phyloP scores from a whole-genome alignment of 1,140 invertebrate species.

The Chironomus tepperi region DNA sequence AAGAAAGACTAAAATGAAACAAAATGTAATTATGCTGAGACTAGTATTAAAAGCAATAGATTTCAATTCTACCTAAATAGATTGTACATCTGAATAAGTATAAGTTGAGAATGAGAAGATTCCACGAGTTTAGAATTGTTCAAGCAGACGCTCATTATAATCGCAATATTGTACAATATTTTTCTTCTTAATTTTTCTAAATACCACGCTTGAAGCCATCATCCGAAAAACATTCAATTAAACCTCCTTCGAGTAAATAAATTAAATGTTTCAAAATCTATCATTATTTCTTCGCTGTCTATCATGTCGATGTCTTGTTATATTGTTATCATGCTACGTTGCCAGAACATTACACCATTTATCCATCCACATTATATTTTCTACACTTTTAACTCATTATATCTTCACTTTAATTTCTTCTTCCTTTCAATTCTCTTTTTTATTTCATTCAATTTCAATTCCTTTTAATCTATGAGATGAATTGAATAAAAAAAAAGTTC shows the following conservation, averaged over 20 bases:
- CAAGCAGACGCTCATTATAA: neutral
- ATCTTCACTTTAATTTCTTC: neutral
- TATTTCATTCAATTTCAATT: neutral
- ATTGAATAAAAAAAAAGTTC: no score
- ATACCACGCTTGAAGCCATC: no score
- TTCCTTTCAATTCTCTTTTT: neutral
- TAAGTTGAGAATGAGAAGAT: neutral
- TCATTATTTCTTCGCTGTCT: conserved; percentile 1
- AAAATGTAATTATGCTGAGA: neutral
- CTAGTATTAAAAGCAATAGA: neutral
- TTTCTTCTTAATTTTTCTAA: neutral
- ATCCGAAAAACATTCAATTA: neutral
- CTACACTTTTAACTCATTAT: neutral
- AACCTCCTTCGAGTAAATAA: neutral
- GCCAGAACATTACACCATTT: neutral
- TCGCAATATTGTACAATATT: neutral
- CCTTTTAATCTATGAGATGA: neutral
- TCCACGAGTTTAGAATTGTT: neutral
- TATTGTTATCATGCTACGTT: neutral
- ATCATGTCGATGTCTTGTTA: conserved; percentile 1
- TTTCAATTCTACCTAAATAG: neutral
- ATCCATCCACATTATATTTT: neutral
- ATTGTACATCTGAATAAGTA: neutral
- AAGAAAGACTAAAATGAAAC: no score
- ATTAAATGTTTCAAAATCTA: conserved; percentile 14